Evolutionary conservation across 2,888 invertebrate genomes (phyloP).

Genomic region (Drosophila anomalata): DNA sequence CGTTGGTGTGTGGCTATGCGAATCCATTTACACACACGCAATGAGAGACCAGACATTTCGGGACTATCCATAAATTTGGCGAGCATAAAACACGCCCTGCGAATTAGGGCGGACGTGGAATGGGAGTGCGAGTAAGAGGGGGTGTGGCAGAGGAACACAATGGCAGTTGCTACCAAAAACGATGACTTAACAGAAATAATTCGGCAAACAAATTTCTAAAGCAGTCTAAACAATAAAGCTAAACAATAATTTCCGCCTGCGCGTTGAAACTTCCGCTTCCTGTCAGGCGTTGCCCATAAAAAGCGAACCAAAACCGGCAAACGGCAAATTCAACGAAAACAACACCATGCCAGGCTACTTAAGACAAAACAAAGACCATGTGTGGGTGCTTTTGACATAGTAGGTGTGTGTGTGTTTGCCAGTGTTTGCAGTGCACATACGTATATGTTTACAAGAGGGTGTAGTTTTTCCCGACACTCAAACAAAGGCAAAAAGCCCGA

Average conservation of each 20-base stretch:
- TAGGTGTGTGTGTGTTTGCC: slow-evolving; percentile 13
- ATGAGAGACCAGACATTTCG: slow-evolving; percentile 30
- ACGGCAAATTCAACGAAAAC: slow-evolving; percentile 28
- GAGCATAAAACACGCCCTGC: slow-evolving; percentile 58
- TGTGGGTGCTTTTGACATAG: slow-evolving; percentile 41
- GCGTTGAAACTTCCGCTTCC: slow-evolving; percentile 75
- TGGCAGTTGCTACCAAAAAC: slow-evolving; percentile 36
- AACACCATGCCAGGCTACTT: slow-evolving; percentile 52
- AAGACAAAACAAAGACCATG: slow-evolving; percentile 60
- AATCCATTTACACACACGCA: slow-evolving; percentile 41
- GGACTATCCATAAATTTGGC: slow-evolving; percentile 62
- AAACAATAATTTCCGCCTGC: slow-evolving; percentile 74
- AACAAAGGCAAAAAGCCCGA: slow-evolving; percentile 37
- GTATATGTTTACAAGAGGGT: slow-evolving; percentile 2
- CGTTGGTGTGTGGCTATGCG: slow-evolving; percentile 1
- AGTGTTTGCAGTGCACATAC: background rate
- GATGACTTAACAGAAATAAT: slow-evolving; percentile 67
- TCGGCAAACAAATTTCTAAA: slow-evolving; percentile 73
- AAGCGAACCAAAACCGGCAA: slow-evolving; percentile 34
- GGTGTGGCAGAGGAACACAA: slow-evolving; percentile 10
- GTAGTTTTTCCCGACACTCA: slow-evolving; percentile 54
- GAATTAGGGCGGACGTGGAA: slow-evolving; percentile 49
- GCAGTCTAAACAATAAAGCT: slow-evolving; percentile 75
- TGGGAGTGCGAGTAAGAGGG: background rate
- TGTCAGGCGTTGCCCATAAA: slow-evolving; percentile 57